Evolutionary conservation across 2,888 invertebrate genomes (phyloP).

Genomic region (Lepidocyrtoides sp.): DNA sequence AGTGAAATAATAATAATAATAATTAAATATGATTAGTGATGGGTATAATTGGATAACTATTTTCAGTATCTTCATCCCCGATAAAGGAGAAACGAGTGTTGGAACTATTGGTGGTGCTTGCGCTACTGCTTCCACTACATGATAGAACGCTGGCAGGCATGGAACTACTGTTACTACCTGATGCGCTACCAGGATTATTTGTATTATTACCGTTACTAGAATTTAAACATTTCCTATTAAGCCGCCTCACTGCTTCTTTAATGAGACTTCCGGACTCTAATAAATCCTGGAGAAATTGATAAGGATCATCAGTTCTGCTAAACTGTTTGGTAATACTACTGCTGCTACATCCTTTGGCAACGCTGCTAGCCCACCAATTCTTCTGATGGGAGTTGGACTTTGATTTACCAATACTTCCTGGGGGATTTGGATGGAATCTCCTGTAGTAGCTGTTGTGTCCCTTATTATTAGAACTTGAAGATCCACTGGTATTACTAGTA

Average conservation of each 20-base stretch:
- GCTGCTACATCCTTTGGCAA: conserved; percentile 59
- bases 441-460: conserved; percentile 78
- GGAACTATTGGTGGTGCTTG: conserved; percentile 57
- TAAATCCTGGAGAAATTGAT: conserved; percentile 81
- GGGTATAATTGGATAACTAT: conserved; percentile 78
- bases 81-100: conserved; percentile 68
- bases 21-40: conserved; percentile 70
- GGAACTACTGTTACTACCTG: conserved; percentile 55
- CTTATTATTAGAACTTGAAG: conserved; percentile 32
- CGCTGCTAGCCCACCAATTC: conserved; percentile 80
- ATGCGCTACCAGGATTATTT: conserved; percentile 46
- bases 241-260: conserved; percentile 82
- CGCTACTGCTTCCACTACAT: conserved; percentile 62
- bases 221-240: conserved; percentile 82
- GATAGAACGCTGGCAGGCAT: conserved; percentile 40
- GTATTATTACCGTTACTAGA: conserved; percentile 70
- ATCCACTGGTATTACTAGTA: conserved; percentile 19
- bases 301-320: conserved; percentile 79
- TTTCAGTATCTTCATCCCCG: conserved; percentile 79
- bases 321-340: conserved; percentile 78
- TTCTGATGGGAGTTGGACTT: conserved; percentile 75
- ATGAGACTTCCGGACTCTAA: conserved; percentile 82
- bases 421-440: conserved; percentile 78
- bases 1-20: neutral
- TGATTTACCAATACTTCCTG: conserved; percentile 80